Base-by-base conservation (phyloP, 2,888 invertebrate genomes). In the Ditula angustiorana region DNA sequence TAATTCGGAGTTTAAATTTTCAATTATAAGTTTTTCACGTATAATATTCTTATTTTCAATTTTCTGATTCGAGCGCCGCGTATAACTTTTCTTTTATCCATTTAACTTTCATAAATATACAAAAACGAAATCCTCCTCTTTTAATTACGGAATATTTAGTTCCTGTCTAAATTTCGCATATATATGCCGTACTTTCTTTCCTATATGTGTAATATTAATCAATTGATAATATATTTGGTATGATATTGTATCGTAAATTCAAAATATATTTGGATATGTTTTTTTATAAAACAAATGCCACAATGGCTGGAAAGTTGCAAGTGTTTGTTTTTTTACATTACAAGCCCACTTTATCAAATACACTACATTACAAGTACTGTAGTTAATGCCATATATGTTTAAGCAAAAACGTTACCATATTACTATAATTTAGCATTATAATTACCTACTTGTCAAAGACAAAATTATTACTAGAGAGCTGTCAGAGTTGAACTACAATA, bases 21-120 rank as follows among this genome's bases (percentile, higher is more conserved):
- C 67, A 72, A 69, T 72, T 71, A 61, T 13, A 69, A 69, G 65
- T 68, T 53, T 37, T 69, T 55, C 35, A 57, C 57, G 52, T 63
- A 41, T 65, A 67, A 67, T 46, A 58, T 65, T 67, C 44, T 57
- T 57, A 56, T 57, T 57, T 46, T 30, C 26, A 46, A 44, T 57
- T 57, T 49, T 26, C 55, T n/a, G 19, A 30, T 57, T 30, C 21
- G 11, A 57, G 56, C 21, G 28, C 13, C 11, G n/a, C 26, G 28
- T 44, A 5, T 30, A 46, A 46, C 56, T 46, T 57, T 56, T 21
- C 30, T 3, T 28, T 56, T 19, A 56, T 44, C 30, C 56, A 5
- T 57, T 46, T 55, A 55, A 60, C 60, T 60, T 59, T 26, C 23
- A 46, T 46, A 56, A 30, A 44, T 46, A 57, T n/a, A 44, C 28